A percentile compares a stretch with the other conserved stretches of the same genome.
phyloP scores from a whole-genome alignment of 2,113 vertebrate species.

The Charina bottae region DNA sequence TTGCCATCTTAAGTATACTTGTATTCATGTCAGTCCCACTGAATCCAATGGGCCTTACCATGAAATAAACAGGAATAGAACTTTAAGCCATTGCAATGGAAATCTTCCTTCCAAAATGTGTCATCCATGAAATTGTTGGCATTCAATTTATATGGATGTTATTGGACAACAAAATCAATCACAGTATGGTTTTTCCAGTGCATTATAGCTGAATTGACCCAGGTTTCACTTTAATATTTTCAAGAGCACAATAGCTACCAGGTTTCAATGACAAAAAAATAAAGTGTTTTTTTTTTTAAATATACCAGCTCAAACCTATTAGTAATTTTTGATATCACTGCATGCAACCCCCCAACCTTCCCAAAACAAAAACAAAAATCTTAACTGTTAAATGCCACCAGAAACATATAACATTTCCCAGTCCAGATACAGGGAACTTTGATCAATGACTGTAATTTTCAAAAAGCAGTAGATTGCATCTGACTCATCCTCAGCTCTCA shows the following conservation, averaged over 20 bases:
- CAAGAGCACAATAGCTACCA: not conserved
- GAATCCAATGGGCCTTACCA: not conserved
- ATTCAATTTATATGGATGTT: constrained; percentile 26
- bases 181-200: not conserved
- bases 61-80: constrained; percentile 23
- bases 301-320: not conserved
- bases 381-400: not conserved
- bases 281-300: not conserved
- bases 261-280: not conserved
- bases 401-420: not conserved
- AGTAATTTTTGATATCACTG: not conserved
- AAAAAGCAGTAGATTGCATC: not conserved
- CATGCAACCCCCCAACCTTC: not conserved
- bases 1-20: not conserved
- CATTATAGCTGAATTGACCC: constrained; percentile 12
- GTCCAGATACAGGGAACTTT: not conserved
- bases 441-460: not conserved
- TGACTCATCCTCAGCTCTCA: not conserved
- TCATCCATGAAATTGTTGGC: constrained; percentile 14
- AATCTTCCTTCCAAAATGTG: constrained; percentile 12
- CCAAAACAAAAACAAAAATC: no score
- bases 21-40: not conserved
- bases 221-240: not conserved
- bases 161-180: not conserved
- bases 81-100: constrained; percentile 18